Evolutionary conservation across 2,888 invertebrate genomes (phyloP).

Genomic region (Neocrepidodera transversa): DNA sequence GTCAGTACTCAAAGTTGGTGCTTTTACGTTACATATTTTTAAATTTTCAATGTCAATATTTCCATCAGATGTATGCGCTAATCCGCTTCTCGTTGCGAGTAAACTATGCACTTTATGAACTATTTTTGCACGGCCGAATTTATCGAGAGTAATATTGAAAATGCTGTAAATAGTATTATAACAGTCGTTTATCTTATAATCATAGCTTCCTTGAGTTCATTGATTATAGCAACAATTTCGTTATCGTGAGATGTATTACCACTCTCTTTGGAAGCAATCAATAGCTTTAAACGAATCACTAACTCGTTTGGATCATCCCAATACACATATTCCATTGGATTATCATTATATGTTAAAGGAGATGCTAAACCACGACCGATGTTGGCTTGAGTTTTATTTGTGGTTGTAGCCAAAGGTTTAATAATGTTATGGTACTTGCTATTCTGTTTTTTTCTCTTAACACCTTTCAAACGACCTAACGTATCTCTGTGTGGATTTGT

Average conservation of each 20-base stretch:
- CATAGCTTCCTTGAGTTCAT: constrained; percentile 37
- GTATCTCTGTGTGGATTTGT: constrained; percentile 4
- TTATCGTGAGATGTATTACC: constrained; percentile 47
- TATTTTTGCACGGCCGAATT: constrained; percentile 22
- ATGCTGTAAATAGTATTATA: constrained; percentile 1
- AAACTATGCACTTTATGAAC: too few relatives aligned
- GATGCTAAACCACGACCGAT: too few relatives aligned
- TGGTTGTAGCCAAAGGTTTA: constrained; percentile 10
- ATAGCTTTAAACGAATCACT: constrained; percentile 46
- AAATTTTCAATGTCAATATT: background rate
- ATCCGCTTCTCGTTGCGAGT: too few relatives aligned
- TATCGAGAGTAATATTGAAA: constrained; percentile 28
- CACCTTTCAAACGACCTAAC: background rate
- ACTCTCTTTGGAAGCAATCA: constrained; percentile 47
- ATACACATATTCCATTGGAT: constrained; percentile 32
- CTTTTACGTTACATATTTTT: background rate
- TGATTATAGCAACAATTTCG: constrained; percentile 53
- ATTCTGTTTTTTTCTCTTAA: background rate
- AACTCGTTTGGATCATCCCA: constrained; percentile 45
- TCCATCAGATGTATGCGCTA: background rate
- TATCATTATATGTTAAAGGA: background rate
- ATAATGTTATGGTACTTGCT: constrained; percentile 10
- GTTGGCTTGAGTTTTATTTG: too few relatives aligned
- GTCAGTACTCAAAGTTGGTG: background rate
- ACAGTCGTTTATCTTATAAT: constrained; percentile 30